Evolutionary conservation across 2,797 vertebrate genomes (phyloP).

Genomic region (Poeciliopsis infans): DNA sequence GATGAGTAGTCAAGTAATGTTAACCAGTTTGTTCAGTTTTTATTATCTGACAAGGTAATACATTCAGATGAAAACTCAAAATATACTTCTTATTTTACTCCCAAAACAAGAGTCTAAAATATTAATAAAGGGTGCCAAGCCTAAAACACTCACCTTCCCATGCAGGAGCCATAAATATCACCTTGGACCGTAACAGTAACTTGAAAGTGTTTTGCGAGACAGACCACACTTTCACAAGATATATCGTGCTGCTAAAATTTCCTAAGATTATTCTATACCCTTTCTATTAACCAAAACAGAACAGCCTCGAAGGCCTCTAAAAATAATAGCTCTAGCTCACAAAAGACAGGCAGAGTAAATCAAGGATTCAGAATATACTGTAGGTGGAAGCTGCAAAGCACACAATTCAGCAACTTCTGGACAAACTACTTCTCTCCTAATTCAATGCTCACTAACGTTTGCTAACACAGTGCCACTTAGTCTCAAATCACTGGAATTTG

Average conservation of each 20-base stretch:
- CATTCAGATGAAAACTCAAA: not conserved
- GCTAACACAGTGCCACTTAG: not conserved
- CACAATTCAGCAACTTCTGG: not conserved
- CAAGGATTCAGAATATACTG: not conserved
- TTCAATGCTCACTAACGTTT: not conserved
- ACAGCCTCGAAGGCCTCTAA: not conserved
- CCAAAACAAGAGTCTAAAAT: not conserved
- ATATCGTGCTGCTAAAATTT: not conserved
- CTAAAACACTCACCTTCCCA: not conserved
- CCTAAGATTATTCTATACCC: not conserved
- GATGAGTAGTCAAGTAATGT: not conserved
- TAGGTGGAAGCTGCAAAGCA: not conserved
- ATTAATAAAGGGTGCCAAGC: not conserved
- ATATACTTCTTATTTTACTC: not conserved
- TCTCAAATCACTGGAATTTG: not conserved
- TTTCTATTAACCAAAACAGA: not conserved
- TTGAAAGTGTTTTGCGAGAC: not conserved
- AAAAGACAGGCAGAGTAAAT: not conserved
- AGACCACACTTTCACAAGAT: not conserved
- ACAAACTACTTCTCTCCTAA: not conserved
- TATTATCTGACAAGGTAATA: not conserved
- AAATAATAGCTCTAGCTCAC: not conserved
- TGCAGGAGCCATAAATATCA: not conserved
- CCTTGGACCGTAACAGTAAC: not conserved
- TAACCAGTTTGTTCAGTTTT: not conserved